phyloP scores from a whole-genome alignment of 1,140 invertebrate genomes.

The Drosophila albomicans region DNA sequence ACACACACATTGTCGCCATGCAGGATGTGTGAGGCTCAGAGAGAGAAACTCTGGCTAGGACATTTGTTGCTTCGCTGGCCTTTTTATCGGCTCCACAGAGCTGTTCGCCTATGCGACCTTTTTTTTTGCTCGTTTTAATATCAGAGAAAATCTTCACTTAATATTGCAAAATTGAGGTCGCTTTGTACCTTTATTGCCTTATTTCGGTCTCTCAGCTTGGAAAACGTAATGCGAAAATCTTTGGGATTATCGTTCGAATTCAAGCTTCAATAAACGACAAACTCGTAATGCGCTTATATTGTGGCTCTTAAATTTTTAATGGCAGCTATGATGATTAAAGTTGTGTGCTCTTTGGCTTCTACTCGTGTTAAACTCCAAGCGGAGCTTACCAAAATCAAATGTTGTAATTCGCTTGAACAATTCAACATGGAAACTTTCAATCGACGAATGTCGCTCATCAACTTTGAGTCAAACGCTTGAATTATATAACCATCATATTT shows the following conservation, averaged over 20 bases:
- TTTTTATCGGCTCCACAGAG: constrained; percentile 16
- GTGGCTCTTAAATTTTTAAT: constrained; percentile 29
- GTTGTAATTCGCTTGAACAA: constrained; percentile 36
- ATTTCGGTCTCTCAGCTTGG: constrained; percentile 38
- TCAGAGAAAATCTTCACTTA: constrained; percentile 55
- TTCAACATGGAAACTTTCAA: constrained; percentile 34
- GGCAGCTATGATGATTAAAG: constrained; percentile 11
- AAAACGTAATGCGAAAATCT: constrained; percentile 49
- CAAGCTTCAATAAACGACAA: constrained; percentile 41
- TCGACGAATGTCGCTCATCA: constrained; percentile 41
- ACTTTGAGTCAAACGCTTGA: neutral
- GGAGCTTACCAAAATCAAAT: neutral
- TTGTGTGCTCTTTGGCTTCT: neutral
- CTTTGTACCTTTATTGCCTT: constrained; percentile 53
- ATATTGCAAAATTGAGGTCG: constrained; percentile 63
- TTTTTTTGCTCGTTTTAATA: constrained; percentile 43
- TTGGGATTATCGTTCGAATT: constrained; percentile 68
- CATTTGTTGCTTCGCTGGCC: constrained; percentile 60
- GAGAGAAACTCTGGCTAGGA: constrained; percentile 29
- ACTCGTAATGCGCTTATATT: constrained; percentile 35
- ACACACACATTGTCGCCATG: constrained; percentile 29
- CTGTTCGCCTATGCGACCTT: constrained; percentile 55
- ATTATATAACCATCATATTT: constrained; percentile 5
- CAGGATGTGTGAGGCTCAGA: constrained; percentile 25
- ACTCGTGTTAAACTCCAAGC: neutral